A percentile compares a stretch with the other conserved stretches of the same genome.
These are phyloP conservation scores for Zapus hudsonius DNA, from an alignment of 2,113 vertebrate genomes.

Conservation along the genomic window DNA sequence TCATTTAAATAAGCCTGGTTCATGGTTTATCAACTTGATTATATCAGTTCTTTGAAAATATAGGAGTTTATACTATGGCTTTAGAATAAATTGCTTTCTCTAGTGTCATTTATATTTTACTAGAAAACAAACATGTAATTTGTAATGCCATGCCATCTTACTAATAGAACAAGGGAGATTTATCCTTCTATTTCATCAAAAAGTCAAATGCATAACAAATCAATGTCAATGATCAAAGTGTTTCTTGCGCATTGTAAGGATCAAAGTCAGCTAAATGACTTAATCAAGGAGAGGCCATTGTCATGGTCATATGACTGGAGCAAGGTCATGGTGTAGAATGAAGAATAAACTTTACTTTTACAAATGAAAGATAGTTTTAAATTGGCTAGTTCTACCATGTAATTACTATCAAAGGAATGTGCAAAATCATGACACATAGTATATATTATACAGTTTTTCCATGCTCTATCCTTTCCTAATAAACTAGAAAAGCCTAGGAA, in stretches of 20 bases:
- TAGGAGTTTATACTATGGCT: slow-evolving; percentile 65
- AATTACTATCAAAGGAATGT: neutral
- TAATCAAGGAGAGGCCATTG: slow-evolving; percentile 31
- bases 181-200: slow-evolving; percentile 67
- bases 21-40: slow-evolving; percentile 71
- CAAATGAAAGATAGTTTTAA: neutral
- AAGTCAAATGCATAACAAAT: slow-evolving; percentile 72
- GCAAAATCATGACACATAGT: neutral
- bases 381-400: neutral
- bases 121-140: slow-evolving; percentile 61
- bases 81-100: slow-evolving; percentile 78
- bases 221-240: slow-evolving; percentile 61
- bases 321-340: neutral
- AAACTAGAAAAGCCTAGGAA: neutral
- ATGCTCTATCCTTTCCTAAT: neutral
- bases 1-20: slow-evolving; percentile 78
- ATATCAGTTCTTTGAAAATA: slow-evolving; percentile 75
- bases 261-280: slow-evolving; percentile 53
- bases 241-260: slow-evolving; percentile 39
- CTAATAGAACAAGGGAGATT: slow-evolving; percentile 70
- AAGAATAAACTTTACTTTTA: neutral
- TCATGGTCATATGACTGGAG: neutral
- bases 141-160: slow-evolving; percentile 66
- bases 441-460: neutral
- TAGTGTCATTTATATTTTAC: slow-evolving; percentile 73